Evolutionary conservation across 2,888 invertebrate species (phyloP).

Genomic region (Teleogryllus oceanicus): DNA sequence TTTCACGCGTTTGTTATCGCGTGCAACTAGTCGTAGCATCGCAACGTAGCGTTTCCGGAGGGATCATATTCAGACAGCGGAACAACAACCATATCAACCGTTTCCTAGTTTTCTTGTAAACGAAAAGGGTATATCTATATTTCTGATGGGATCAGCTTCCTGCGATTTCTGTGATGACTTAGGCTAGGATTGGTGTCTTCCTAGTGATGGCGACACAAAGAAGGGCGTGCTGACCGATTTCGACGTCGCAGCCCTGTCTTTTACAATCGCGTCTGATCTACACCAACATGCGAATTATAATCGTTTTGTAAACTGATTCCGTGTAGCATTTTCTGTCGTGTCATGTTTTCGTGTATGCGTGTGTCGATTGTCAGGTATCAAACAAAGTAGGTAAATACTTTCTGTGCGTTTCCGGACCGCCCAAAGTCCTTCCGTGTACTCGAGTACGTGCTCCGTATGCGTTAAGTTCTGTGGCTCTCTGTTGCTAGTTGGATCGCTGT

Average conservation of each 20-base stretch:
- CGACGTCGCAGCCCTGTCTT: not conserved
- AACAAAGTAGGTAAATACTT: not conserved
- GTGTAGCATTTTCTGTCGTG: not conserved
- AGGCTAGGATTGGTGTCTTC: slow-evolving; percentile 18
- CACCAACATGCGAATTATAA: slow-evolving; percentile 2
- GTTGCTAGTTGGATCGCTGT: not conserved
- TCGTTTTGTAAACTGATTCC: not conserved
- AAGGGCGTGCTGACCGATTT: not conserved
- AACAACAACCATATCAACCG: not conserved
- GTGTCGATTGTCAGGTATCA: not conserved
- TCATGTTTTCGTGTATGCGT: not conserved
- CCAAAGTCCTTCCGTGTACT: not conserved
- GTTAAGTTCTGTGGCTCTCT: not conserved
- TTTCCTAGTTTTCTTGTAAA: not conserved
- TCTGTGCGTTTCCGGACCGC: not conserved
- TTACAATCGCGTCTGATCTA: not conserved
- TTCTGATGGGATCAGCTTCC: slow-evolving; percentile 5
- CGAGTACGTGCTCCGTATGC: not conserved
- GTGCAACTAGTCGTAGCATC: no score
- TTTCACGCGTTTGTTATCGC: no score
- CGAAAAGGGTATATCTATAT: not conserved
- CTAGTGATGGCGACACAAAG: not conserved
- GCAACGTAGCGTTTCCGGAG: no score
- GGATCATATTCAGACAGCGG: no score
- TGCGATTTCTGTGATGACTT: slow-evolving; percentile 10